Evolutionary conservation across 2,888 invertebrate species (phyloP).

Genomic region (Drosophila pseudotalamancana): DNA sequence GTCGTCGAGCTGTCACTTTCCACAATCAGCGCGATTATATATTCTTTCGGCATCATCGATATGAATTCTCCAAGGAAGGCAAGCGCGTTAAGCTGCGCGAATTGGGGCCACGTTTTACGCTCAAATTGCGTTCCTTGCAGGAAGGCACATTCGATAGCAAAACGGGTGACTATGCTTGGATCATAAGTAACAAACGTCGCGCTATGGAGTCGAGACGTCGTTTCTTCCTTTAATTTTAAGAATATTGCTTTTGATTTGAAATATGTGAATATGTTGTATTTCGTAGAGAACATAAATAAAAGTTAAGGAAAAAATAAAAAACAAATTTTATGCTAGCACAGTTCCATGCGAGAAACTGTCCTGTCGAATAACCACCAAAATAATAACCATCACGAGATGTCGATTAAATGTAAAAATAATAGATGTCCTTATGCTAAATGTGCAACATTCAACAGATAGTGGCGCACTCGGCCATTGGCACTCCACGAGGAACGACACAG

Average conservation of each 20-base stretch:
- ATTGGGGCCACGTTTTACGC: constrained; percentile 98
- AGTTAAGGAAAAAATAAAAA: constrained; percentile 37
- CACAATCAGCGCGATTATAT: constrained; percentile 99
- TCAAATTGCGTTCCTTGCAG: constrained; percentile 95
- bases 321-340: constrained; percentile 22
- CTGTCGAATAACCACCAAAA: constrained; percentile 18
- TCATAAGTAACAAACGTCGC: constrained; percentile 94
- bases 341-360: constrained; percentile 5
- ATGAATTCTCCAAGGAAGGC: constrained; percentile 93
- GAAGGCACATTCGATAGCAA: constrained; percentile 99
- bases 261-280: constrained; percentile 28
- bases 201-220: constrained; percentile 96
- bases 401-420: constrained; percentile 33
- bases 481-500: constrained; percentile 48
- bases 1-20: constrained; percentile 96
- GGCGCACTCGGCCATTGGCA: constrained; percentile 59
- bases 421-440: constrained; percentile 46
- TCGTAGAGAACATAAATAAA: constrained; percentile 41
- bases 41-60: constrained; percentile 99
- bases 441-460: constrained; percentile 66
- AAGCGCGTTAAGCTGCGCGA: constrained; percentile 92
- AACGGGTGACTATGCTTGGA: constrained; percentile 98
- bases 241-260: constrained; percentile 6
- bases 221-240: constrained; percentile 92
- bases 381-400: constrained; percentile 41